Evolutionary conservation across 2,888 invertebrate species (phyloP).

Genomic region (Agrochola lota): DNA sequence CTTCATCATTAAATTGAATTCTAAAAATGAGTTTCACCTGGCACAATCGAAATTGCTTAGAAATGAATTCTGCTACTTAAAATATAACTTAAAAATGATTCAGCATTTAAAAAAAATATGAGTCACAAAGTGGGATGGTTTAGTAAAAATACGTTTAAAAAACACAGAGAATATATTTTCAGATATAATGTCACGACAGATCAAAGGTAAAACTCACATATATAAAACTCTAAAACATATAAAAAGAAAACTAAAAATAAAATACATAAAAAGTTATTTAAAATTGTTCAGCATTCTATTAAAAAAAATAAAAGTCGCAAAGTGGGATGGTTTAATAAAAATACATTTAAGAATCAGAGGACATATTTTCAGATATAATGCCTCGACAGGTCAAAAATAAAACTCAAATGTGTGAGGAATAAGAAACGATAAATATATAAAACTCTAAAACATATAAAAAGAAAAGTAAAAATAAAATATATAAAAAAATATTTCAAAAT

Average conservation of each 20-base stretch:
- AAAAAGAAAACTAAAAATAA: conserved; percentile 43
- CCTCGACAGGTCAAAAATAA: conserved; percentile 89
- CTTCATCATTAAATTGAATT: neutral
- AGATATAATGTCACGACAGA: conserved; percentile 89
- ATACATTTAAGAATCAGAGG: conserved; percentile 86
- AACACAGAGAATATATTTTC: conserved; percentile 90
- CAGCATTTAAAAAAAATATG: neutral
- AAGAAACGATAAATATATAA: conserved; percentile 88
- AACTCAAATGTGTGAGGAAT: conserved; percentile 85
- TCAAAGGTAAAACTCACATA: conserved; percentile 87
- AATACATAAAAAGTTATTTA: neutral
- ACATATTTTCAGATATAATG: conserved; percentile 90
- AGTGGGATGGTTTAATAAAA: conserved; percentile 72
- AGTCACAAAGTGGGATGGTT: neutral
- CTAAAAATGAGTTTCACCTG: neutral
- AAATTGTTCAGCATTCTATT: neutral
- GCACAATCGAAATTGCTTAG: neutral
- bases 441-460: conserved; percentile 85
- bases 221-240: conserved; percentile 89
- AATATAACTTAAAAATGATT: conserved; percentile 1
- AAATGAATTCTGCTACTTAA: neutral
- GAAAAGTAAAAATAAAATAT: no score
- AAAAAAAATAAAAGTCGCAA: neutral
- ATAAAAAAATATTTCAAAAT: neutral
- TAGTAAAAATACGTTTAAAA: conserved; percentile 82